These are phyloP conservation scores for Montipora cactus DNA, from an alignment of 64 coral and sea anemone species.

Conservation along the genomic window DNA sequence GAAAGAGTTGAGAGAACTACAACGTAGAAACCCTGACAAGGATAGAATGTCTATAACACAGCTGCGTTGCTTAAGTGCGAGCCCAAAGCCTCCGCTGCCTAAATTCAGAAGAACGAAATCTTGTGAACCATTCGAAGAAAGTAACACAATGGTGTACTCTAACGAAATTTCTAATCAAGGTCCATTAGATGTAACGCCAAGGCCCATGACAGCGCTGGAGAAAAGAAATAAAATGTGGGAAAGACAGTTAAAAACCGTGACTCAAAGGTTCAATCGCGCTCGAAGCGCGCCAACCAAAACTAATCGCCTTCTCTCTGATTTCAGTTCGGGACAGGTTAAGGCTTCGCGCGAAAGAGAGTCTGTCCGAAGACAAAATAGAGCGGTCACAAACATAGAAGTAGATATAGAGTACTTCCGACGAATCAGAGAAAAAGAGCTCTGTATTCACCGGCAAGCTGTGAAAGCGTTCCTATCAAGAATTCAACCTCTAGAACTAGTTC, in stretches of 20 bases:
- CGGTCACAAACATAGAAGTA: conserved; percentile 20
- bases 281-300: conserved; percentile 82
- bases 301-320: conserved; percentile 78
- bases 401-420: conserved; percentile 69
- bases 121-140: conserved; percentile 44
- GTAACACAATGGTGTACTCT: neutral
- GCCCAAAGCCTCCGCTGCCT: conserved; percentile 84
- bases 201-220: conserved; percentile 92
- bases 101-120: conserved; percentile 78
- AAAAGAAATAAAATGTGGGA: conserved; percentile 90
- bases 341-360: neutral
- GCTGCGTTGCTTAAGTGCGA: conserved; percentile 78
- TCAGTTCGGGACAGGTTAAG: conserved; percentile 10
- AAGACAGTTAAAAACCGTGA: conserved; percentile 73
- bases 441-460: conserved; percentile 58
- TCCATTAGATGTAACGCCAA: conserved; percentile 36
- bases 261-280: conserved; percentile 82
- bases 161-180: neutral
- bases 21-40: conserved; percentile 33
- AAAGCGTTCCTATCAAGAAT: conserved; percentile 72
- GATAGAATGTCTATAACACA: conserved; percentile 63
- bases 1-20: neutral
- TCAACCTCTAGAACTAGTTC: conserved; percentile 70
- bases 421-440: conserved; percentile 76
- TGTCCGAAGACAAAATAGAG: neutral